Conservation (phyloP, 2,113 vertebrate species). For the Aptenodytes patagonicus region DNA sequence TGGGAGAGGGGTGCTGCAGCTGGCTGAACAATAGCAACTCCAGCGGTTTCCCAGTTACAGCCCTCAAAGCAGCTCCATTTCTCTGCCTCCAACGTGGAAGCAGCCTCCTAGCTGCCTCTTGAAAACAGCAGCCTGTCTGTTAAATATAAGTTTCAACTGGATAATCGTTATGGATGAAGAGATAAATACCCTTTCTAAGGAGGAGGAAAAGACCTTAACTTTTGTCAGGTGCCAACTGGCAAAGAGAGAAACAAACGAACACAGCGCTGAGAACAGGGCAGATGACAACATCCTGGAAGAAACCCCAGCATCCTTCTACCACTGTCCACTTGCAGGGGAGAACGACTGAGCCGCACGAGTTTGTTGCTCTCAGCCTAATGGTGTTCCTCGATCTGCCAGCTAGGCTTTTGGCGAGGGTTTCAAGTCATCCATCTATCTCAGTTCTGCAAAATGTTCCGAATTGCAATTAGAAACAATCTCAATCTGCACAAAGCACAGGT, state of each 20-base stretch:
- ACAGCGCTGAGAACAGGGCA: background rate
- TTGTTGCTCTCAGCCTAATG: background rate
- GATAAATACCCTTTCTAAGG: background rate
- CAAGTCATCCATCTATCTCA: background rate
- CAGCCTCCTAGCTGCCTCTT: background rate
- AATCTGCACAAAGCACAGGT: background rate
- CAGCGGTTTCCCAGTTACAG: background rate
- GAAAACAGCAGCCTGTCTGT: background rate
- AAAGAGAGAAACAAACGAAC: background rate
- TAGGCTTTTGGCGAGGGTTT: background rate
- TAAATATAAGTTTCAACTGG: rapidly evolving
- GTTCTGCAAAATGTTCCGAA: background rate
- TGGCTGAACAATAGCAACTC: background rate
- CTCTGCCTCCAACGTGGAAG: background rate
- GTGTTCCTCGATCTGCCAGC: background rate
- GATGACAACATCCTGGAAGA: background rate
- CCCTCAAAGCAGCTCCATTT: background rate
- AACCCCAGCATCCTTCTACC: background rate
- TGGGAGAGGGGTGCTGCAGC: background rate
- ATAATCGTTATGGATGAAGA: background rate
- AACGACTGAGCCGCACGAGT: background rate
- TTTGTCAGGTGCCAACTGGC: background rate
- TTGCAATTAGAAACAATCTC: background rate
- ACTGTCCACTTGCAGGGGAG: background rate
- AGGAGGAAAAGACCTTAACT: background rate